Conservation (phyloP, 1,140 invertebrate species). For the Cotesia chilonis region DNA sequence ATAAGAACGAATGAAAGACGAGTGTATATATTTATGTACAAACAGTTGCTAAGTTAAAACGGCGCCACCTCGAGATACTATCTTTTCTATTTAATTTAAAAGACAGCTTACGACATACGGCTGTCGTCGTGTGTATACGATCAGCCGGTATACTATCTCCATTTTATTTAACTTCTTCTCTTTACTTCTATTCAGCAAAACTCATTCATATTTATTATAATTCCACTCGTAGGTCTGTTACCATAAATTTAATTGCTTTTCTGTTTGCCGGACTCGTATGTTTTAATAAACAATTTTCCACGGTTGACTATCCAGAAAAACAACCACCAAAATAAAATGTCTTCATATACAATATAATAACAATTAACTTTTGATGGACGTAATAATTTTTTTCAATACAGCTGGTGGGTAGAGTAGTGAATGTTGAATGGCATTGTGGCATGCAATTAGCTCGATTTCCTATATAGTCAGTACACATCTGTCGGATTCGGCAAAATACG, state of each 20-base stretch:
- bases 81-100: slow-evolving; percentile 32
- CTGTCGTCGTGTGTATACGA: slow-evolving; percentile 43
- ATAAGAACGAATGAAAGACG: slow-evolving; percentile 7
- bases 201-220: neutral
- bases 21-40: neutral
- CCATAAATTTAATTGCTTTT: neutral
- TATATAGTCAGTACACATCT: slow-evolving; percentile 48
- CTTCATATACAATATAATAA: slow-evolving; percentile 7
- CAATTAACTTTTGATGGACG: neutral
- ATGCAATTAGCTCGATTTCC: slow-evolving; percentile 42
- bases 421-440: neutral
- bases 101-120: slow-evolving; percentile 48
- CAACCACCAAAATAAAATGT: neutral
- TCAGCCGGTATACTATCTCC: slow-evolving; percentile 36
- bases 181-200: slow-evolving; percentile 4
- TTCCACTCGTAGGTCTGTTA: no score
- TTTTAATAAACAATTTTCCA: no score
- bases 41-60: slow-evolving; percentile 35
- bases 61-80: slow-evolving; percentile 46
- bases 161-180: slow-evolving; percentile 31
- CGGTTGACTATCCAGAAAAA: neutral
- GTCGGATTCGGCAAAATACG: slow-evolving; percentile 34
- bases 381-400: neutral
- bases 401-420: neutral
- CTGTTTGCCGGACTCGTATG: neutral